Percentiles rank a stretch among this genome's conserved stretches.
phyloP scores from a whole-genome alignment of 2,888 invertebrate species.

The Amblyteles armatorius region DNA sequence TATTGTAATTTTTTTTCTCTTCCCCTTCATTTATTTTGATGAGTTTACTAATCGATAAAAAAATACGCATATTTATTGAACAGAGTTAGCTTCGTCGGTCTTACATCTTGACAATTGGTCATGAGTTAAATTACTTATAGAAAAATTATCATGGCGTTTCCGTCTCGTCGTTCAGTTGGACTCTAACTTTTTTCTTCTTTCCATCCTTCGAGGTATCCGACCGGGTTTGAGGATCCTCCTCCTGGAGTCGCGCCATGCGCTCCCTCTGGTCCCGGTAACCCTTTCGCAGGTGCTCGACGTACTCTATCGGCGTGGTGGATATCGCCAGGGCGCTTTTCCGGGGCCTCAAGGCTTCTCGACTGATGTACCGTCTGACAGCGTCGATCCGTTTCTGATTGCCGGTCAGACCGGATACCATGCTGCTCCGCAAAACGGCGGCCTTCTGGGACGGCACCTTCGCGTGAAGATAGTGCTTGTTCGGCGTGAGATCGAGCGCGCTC shows the following conservation, averaged over 20 bases:
- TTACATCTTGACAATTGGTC: too few relatives aligned
- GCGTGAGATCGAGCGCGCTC: constrained; percentile 41
- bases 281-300: constrained; percentile 51
- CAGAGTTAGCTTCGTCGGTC: neutral
- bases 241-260: constrained; percentile 25
- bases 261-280: constrained; percentile 53
- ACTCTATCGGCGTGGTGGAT: constrained; percentile 56
- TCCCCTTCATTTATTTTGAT: neutral
- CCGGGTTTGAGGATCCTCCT: neutral
- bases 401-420: constrained; percentile 84
- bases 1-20: constrained; percentile 48
- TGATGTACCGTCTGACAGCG: constrained; percentile 45
- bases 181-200: constrained; percentile 60
- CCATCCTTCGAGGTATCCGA: neutral
- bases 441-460: constrained; percentile 87
- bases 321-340: constrained; percentile 55
- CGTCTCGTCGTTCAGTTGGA: constrained; percentile 37
- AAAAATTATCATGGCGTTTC: too few relatives aligned
- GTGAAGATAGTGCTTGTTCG: constrained; percentile 72
- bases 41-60: neutral
- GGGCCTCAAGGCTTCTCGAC: constrained; percentile 52
- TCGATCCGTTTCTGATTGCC: constrained; percentile 81
- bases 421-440: constrained; percentile 87
- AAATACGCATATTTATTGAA: neutral
- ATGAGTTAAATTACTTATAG: neutral